Evolutionary conservation across 2,113 vertebrate species (phyloP), one percentile per base, ranked within the genome.

Genomic region (Turdus rufiventris): DNA sequence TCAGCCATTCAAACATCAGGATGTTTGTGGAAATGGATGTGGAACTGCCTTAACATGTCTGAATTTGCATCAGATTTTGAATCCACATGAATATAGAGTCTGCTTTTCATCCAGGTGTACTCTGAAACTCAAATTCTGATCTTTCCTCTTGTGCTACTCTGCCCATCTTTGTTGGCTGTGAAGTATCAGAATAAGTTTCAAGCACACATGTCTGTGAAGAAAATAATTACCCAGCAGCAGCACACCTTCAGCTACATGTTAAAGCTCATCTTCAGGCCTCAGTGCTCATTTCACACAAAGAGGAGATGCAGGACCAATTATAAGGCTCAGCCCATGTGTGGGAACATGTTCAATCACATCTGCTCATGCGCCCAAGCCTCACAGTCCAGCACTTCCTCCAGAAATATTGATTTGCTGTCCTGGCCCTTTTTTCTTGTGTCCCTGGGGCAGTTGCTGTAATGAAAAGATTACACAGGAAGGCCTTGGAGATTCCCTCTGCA

Each of bases 1-100:
- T 62, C 43, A 80, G 38, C 56, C 73, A 24, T 53, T 66, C 43
- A 80, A 34, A 56, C 73, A 24, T 53, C 24, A n/a, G 71, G 33
- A 45, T 31, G 85, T 66, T 81, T 78, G 68, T 56, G 79, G 79
- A 75, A 91, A 93, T 0, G 1, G 65, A 92, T 61, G 19, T 67
- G 48, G 66, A 77, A 60, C 91, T 74, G 91, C 81, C 87, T 67
- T 43, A 93, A 90, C 81, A 10, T 6, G 88, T 40, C 74, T 88
- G 85, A 88, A 89, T 77, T 77, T 91, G 57, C 88, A 91, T 84
- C n/a, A 26, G 21, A 43, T 56, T 91, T 82, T 77, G 65, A 92
- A 93, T 77, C 31, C 13, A 3, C 57, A 33, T 1, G 8, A 88
- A 74, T 60, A 58, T 42, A 54, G 38, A 11, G 18, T 70, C 79